Evolutionary conservation across 2,797 vertebrate species (phyloP), one percentile per base, ranked within the genome.

Genomic region (Enteromius mattozi): DNA sequence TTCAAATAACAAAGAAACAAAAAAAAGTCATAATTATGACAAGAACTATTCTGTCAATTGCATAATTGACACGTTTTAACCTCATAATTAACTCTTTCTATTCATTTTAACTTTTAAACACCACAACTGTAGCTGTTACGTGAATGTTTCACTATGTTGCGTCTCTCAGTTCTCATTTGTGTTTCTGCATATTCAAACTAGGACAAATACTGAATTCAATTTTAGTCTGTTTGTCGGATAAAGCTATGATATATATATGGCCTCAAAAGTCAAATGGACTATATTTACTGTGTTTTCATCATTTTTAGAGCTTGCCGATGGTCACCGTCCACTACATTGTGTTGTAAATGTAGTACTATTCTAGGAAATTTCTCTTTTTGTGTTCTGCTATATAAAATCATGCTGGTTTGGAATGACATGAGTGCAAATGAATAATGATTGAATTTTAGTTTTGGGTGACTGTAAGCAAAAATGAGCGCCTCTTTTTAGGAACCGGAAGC

Each of bases 401-500:
- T 45, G 1, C 37, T 19, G 21, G 6, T 63, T 30, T 42, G 17
- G 24, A 78, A 59, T 4, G 49, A 21, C 74, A 56, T 24, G 47
- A 49, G 16, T 0, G 0, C 3, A 8, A 51, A 16, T 51, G 16
- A 51, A 33, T 51, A 76, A 56, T 56, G 19, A 56, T 2, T 6
- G 4, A 35, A 75, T 35, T 9, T 0, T 0, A 4, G n/a, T 56
- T 37, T 37, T 27, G 33, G 37, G 19, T 56, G 51, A 59, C 35
- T 59, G 6, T 19, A 13, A 6, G 14, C 21, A 42, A 63, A 78
- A 47, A 45, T 13, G 0, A 45, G 5, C 24, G 16, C 24, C 42
- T 61, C 76, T 45, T 54, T 81, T 81, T 61, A 81, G 24, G 74
- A 47, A 35, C 77, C 19, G 30, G 30, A 75, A 24, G 14, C 4